Percentiles rank a stretch among this genome's conserved stretches.
These are phyloP conservation scores for Seira sanloemensis DNA, from an alignment of 2,888 invertebrate genomes.

Conservation along the genomic window DNA sequence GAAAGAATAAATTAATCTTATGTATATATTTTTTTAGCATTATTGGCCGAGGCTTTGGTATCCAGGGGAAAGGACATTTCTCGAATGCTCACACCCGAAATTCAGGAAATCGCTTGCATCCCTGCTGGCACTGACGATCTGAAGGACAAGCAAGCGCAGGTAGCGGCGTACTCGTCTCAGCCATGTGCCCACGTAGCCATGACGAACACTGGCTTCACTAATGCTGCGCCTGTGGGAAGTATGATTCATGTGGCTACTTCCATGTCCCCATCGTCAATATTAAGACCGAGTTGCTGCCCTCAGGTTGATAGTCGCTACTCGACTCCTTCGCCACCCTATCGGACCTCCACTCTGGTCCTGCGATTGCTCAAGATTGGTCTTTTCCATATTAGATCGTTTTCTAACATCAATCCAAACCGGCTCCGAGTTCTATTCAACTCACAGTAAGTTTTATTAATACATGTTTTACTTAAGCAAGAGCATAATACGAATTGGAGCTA, in stretches of 20 bases:
- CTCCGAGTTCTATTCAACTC: conserved; percentile 68
- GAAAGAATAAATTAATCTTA: not conserved
- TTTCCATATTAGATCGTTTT: conserved; percentile 67
- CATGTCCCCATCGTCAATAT: conserved; percentile 15
- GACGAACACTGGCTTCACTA: not conserved
- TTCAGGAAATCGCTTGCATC: not conserved
- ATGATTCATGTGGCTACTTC: not conserved
- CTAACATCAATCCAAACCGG: conserved; percentile 65
- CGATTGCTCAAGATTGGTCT: conserved; percentile 68
- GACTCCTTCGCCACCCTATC: conserved; percentile 61
- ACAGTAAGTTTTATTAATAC: conserved; percentile 64
- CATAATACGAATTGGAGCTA: no score
- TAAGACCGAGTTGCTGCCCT: conserved; percentile 14
- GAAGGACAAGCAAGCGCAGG: not conserved
- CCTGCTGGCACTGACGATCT: not conserved
- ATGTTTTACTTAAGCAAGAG: not conserved
- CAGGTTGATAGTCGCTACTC: conserved; percentile 13
- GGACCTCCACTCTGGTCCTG: conserved; percentile 66
- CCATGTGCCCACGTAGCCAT: not conserved
- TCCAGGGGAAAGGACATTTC: not conserved
- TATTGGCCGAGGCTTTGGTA: not conserved
- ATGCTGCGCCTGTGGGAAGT: not conserved
- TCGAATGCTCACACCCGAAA: not conserved
- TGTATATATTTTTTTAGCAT: not conserved
- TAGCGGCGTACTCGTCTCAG: not conserved